Evolutionary conservation across 2,113 vertebrate genomes (phyloP).

Genomic region (Arvicanthis niloticus): DNA sequence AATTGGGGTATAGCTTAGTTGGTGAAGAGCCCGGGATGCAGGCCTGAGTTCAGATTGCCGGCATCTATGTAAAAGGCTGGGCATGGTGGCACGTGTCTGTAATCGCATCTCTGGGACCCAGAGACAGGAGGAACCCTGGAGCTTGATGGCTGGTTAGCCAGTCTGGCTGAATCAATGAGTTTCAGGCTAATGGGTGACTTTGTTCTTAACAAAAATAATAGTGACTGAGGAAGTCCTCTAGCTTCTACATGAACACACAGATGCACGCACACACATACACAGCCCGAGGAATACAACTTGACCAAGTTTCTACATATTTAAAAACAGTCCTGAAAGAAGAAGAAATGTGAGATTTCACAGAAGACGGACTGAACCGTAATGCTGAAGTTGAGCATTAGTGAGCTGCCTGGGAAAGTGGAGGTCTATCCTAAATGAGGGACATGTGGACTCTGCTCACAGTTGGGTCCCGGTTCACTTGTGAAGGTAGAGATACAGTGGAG

Average conservation of each 20-base stretch:
- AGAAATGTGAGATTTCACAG: background rate
- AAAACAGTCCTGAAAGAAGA: background rate
- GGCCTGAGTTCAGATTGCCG: background rate
- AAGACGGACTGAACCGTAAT: background rate
- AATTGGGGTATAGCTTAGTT: background rate
- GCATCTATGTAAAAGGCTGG: background rate
- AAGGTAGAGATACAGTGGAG: fast-evolving
- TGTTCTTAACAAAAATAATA: background rate
- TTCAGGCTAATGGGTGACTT: background rate
- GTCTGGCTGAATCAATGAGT: background rate
- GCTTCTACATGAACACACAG: background rate
- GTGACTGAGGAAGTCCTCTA: background rate
- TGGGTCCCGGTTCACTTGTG: fast-evolving
- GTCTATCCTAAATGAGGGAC: background rate
- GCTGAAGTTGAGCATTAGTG: background rate
- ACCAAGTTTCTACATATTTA: background rate
- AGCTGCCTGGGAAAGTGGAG: fast-evolving
- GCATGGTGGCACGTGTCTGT: background rate
- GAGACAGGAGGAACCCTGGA: background rate
- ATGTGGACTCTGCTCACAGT: background rate
- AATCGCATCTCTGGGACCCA: background rate
- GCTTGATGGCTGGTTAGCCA: background rate
- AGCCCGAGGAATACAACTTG: background rate
- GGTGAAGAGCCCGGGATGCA: background rate
- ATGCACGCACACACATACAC: background rate